Evolutionary conservation across 2,113 vertebrate genomes (phyloP).

Genomic region (Serinus canaria): DNA sequence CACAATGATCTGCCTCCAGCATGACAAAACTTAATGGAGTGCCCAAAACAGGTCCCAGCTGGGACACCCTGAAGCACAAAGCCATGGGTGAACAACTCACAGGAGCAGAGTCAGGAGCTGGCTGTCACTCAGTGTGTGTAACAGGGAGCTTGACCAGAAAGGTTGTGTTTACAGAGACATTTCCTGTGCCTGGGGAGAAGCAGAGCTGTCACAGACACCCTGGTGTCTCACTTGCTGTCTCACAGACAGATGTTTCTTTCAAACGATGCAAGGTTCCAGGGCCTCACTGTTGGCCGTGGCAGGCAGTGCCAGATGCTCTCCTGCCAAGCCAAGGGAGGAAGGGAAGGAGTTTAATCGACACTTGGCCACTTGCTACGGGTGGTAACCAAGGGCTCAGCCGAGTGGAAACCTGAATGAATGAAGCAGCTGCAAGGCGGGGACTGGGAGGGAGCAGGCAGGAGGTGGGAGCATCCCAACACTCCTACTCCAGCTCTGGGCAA

Average conservation of each 20-base stretch:
- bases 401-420: background rate
- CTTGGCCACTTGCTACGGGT: background rate
- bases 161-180: background rate
- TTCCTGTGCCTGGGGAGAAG: background rate
- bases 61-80: background rate
- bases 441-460: background rate
- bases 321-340: background rate
- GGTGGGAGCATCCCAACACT: background rate
- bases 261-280: background rate
- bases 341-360: background rate
- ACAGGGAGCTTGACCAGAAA: background rate
- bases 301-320: background rate
- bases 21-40: background rate
- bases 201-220: background rate
- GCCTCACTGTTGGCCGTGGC: rapidly evolving
- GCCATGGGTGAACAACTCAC: background rate
- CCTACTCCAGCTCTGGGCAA: background rate
- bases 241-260: background rate
- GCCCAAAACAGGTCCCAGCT: background rate
- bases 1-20: rapidly evolving
- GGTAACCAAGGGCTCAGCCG: background rate
- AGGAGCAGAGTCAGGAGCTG: background rate
- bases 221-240: background rate
- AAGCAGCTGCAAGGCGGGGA: background rate
- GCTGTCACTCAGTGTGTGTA: background rate